Conservation (phyloP, 2,888 invertebrate species). For the Digitonthophagus gazella region DNA sequence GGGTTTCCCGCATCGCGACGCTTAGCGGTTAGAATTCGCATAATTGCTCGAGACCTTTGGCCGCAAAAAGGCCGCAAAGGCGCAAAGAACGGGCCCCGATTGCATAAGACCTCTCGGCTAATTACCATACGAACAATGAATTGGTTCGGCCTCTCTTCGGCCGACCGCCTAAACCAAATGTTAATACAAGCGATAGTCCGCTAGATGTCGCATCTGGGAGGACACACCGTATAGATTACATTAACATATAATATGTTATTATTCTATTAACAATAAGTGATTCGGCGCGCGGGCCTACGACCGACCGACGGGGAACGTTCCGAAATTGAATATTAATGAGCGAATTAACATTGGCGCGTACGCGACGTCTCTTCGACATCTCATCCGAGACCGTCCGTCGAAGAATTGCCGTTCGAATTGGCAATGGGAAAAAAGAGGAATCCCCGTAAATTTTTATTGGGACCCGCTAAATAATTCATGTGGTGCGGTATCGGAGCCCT, state of each 20-base stretch:
- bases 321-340: constrained; percentile 4
- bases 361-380: background rate
- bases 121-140: constrained; percentile 52
- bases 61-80: background rate
- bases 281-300: constrained; percentile 41
- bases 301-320: background rate
- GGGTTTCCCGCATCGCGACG: background rate
- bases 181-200: constrained; percentile 49
- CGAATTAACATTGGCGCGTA: constrained; percentile 6
- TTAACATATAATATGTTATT: constrained; percentile 54
- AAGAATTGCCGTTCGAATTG: background rate
- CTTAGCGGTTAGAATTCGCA: background rate
- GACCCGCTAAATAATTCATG: constrained; percentile 24
- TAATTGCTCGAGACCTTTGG: background rate
- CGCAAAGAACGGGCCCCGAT: background rate
- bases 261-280: constrained; percentile 52
- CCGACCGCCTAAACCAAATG: constrained; percentile 50
- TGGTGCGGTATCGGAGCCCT: background rate
- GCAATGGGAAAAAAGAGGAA: constrained; percentile 1
- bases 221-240: constrained; percentile 48
- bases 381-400: background rate
- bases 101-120: constrained; percentile 9
- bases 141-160: constrained; percentile 48
- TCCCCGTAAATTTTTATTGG: constrained; percentile 23
- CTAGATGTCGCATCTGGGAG: constrained; percentile 46